Evolutionary conservation across 2,888 invertebrate genomes (phyloP).

Genomic region (Oxystoma pomonae): DNA sequence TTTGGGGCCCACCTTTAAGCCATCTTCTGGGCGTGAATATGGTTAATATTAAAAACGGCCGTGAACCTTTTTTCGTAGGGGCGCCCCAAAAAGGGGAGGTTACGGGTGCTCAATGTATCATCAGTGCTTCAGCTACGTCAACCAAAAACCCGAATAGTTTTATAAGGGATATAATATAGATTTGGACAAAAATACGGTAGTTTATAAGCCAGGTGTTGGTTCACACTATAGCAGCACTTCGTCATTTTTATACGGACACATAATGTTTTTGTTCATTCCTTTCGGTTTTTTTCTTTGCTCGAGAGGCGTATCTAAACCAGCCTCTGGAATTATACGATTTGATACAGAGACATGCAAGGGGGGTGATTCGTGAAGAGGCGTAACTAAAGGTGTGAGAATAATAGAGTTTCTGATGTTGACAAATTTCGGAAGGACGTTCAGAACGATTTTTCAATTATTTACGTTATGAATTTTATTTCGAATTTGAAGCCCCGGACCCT

Average conservation of each 20-base stretch:
- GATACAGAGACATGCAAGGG: not conserved
- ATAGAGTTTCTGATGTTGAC: conserved; percentile 41
- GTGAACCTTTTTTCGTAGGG: not conserved
- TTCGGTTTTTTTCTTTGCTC: not conserved
- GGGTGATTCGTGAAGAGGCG: conserved; percentile 45
- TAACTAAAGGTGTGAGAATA: conserved; percentile 37
- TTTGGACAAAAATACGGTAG: not conserved
- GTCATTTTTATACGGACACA: not conserved
- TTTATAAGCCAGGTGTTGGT: not conserved
- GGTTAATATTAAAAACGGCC: not conserved
- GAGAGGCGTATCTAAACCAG: not conserved
- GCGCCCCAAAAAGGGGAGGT: not conserved
- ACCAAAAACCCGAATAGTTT: not conserved
- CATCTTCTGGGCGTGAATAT: not conserved
- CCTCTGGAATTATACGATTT: not conserved
- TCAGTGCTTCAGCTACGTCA: no score
- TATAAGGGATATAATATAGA: not conserved
- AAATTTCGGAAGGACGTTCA: conserved; percentile 31
- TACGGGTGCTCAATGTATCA: not conserved
- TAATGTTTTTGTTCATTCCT: not conserved
- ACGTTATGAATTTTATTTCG: not conserved
- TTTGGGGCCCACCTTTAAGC: not conserved
- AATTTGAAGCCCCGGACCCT: not conserved
- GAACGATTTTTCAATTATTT: not conserved
- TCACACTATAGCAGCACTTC: not conserved